A percentile compares a stretch with the other conserved stretches of the same genome.
Evolutionary conservation across 2,797 vertebrate species (phyloP).

Genomic region (Galagoides demidoff): DNA sequence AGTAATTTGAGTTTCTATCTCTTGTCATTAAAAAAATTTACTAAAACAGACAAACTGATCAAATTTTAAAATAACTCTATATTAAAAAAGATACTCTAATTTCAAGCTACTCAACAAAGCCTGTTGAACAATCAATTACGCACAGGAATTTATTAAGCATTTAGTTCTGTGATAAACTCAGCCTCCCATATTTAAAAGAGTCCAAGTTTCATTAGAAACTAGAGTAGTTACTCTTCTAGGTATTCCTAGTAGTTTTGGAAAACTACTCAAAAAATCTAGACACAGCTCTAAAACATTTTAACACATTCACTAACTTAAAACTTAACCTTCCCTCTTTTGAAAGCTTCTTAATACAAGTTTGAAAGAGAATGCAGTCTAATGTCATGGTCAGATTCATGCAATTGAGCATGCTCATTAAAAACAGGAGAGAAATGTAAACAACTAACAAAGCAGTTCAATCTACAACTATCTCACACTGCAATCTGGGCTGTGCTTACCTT

Average conservation of each 20-base stretch:
- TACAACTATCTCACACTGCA: slow-evolving; percentile 65
- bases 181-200: slow-evolving; percentile 54
- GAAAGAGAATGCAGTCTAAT: slow-evolving; percentile 26
- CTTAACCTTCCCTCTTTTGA: slow-evolving; percentile 7
- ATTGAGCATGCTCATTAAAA: slow-evolving; percentile 48
- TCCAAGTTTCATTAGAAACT: slow-evolving; percentile 50
- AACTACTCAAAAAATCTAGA: slow-evolving; percentile 55
- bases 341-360: background rate
- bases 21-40: slow-evolving; percentile 13
- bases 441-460: slow-evolving; percentile 45
- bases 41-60: slow-evolving; percentile 24
- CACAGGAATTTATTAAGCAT: slow-evolving; percentile 58
- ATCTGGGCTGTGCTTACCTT: slow-evolving; percentile 65
- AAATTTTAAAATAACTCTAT: slow-evolving; percentile 54
- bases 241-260: slow-evolving; percentile 29
- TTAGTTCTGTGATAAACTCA: slow-evolving; percentile 65
- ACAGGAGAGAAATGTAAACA: slow-evolving; percentile 57
- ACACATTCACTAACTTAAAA: slow-evolving; percentile 47
- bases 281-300: background rate
- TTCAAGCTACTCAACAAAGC: slow-evolving; percentile 54
- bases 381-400: slow-evolving; percentile 55
- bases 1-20: background rate
- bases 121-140: slow-evolving; percentile 51
- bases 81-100: slow-evolving; percentile 4
- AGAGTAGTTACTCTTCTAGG: slow-evolving; percentile 48